phyloP scores from a whole-genome alignment of 2,113 vertebrate species.

The Xenopus borealis region DNA sequence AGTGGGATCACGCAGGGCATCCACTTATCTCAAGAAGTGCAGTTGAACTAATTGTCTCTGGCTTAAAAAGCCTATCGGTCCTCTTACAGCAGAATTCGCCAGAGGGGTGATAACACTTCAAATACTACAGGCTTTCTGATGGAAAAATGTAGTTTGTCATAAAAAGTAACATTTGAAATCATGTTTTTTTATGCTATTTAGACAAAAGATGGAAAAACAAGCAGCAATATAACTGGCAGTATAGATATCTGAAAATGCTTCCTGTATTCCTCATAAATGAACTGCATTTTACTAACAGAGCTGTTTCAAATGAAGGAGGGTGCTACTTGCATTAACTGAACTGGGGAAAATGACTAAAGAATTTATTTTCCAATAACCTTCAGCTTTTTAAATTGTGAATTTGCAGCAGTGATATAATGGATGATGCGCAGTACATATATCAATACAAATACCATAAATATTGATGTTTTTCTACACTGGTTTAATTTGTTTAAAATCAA shows the following conservation, averaged over 20 bases:
- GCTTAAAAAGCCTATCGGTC: slow-evolving; percentile 1
- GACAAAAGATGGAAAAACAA: background rate
- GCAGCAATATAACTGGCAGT: background rate
- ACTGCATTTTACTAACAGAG: no score
- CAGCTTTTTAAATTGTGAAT: no score
- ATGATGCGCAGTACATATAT: no score
- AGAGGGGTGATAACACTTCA: slow-evolving; percentile 9
- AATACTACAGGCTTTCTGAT: slow-evolving; percentile 39
- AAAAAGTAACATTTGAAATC: slow-evolving; percentile 5
- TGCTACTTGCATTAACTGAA: no score
- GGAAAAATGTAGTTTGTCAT: slow-evolving; percentile 27
- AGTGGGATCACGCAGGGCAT: slow-evolving; percentile 29
- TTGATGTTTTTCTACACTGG: no score
- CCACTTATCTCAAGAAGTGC: slow-evolving; percentile 27
- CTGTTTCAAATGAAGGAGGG: no score
- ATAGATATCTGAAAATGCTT: background rate
- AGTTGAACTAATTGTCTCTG: background rate
- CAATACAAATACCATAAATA: no score
- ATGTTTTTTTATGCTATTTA: slow-evolving; percentile 8
- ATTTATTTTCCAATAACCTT: no score
- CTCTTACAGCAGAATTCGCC: slow-evolving; percentile 16
- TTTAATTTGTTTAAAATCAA: no score
- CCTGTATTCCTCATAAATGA: background rate
- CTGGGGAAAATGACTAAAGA: no score
- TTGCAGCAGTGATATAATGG: no score